phyloP scores from a whole-genome alignment of 1,140 invertebrate genomes.

The Cyclina sinensis region DNA sequence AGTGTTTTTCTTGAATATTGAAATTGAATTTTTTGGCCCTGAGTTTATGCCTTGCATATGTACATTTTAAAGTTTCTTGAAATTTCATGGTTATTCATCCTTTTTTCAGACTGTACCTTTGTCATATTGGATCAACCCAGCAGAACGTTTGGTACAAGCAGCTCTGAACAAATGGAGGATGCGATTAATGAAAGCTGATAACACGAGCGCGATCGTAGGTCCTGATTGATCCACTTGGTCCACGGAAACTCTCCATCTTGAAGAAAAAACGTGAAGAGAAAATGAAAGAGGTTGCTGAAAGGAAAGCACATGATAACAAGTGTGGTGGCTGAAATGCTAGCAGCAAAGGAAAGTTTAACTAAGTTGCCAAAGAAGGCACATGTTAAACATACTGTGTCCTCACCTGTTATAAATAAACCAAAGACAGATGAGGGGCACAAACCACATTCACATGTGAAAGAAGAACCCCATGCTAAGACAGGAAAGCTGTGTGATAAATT shows the following conservation, averaged over 20 bases:
- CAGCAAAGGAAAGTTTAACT: conserved; percentile 47
- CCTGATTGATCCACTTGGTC: conserved; percentile 95
- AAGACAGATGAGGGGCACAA: not conserved
- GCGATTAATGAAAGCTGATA: conserved; percentile 96
- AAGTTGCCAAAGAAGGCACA: conserved; percentile 19
- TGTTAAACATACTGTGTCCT: not conserved
- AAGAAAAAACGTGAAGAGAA: conserved; percentile 79
- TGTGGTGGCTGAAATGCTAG: conserved; percentile 17
- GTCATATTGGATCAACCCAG: conserved; percentile 91
- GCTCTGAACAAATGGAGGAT: conserved; percentile 90
- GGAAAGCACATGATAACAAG: conserved; percentile 8
- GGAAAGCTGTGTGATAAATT: not conserved
- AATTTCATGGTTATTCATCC: not conserved
- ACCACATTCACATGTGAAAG: not conserved
- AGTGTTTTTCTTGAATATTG: too few relatives aligned
- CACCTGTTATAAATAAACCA: not conserved
- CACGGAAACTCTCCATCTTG: conserved; percentile 81
- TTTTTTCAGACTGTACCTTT: conserved; percentile 79
- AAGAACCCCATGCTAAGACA: not conserved
- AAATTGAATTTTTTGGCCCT: too few relatives aligned
- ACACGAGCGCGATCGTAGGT: conserved; percentile 97
- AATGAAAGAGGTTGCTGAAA: conserved; percentile 54
- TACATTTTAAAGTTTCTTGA: too few relatives aligned
- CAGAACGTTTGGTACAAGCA: conserved; percentile 95
- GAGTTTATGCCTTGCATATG: too few relatives aligned